Conservation (phyloP, 2,113 vertebrate genomes). For the Oryctolagus cuniculus region DNA sequence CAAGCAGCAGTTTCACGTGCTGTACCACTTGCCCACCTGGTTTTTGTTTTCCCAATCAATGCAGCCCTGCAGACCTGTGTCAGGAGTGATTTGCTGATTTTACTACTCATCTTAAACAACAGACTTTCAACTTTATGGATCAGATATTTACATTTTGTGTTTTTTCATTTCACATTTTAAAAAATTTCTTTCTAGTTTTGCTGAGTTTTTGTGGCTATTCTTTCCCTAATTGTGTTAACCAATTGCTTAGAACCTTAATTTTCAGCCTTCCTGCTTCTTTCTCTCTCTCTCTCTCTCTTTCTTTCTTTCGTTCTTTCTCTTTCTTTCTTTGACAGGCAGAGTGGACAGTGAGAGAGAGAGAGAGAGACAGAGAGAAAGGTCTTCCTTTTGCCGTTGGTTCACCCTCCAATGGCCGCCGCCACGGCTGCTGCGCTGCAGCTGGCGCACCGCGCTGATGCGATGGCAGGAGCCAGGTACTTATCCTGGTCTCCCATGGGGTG, state of each 20-base stretch:
- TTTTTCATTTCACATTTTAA: neutral
- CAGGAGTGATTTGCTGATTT: neutral
- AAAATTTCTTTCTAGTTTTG: neutral
- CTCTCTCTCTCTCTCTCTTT: too few relatives aligned
- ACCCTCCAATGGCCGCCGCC: too few relatives aligned
- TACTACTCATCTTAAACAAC: neutral
- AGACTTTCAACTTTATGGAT: neutral
- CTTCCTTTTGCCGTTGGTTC: too few relatives aligned
- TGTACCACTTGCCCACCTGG: neutral
- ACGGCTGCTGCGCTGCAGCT: too few relatives aligned
- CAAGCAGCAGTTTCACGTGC: too few relatives aligned
- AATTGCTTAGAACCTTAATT: neutral
- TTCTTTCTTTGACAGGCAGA: too few relatives aligned
- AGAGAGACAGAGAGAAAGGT: too few relatives aligned
- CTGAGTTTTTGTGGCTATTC: neutral
- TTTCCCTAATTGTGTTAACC: neutral
- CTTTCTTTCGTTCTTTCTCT: too few relatives aligned
- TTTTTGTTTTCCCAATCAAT: neutral
- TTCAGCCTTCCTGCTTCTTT: conserved; percentile 14
- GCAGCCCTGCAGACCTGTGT: neutral
- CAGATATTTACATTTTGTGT: neutral
- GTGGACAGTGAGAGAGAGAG: too few relatives aligned
- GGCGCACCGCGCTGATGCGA: too few relatives aligned
- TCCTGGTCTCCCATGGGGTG: too few relatives aligned
- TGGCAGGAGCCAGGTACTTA: too few relatives aligned